Base-by-base conservation (phyloP, 2,113 vertebrate genomes). In the Camelus bactrianus region DNA sequence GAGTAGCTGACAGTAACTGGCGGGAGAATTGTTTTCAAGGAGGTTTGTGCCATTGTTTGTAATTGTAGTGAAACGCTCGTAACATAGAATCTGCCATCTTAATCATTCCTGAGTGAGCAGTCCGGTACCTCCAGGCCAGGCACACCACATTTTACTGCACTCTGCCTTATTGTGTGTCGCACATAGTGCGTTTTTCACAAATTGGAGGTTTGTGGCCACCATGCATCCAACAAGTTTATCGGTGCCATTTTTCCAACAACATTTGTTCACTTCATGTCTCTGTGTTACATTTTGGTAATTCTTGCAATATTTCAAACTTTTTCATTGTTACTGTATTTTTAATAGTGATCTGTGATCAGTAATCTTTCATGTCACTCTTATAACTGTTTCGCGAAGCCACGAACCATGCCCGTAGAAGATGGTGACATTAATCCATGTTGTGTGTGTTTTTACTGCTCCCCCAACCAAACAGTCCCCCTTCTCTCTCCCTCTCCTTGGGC, bases 381-480 rank as follows among this genome's bases (percentile, higher is more conserved):
- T 56, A 35, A n/a, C 26, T 56, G 50, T 56, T 35, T 54, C 50
- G 32, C 20, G 52, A 5, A 46, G 17, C 52, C 73, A 76, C 73
- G 32, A 50, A 42, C 32, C 3, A 8, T n/a, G 20, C 52, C 32
- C 22, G 2, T 35, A 26, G 8, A 79, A 64, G 32, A 54, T 6
- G 30, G 19, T 9, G 50, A 77, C n/a, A 6, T 77, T n/a, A 24
- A 79, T 54, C 52, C 52, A 14, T 14, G 50, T n/a, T 54, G 30
- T 35, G 50, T 56, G 32, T 54, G 50, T 35, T 79, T 52, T 79
- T 32, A 35, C 20, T 15, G 50, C 50, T 35, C 75, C 75, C 35
- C 30, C 22, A 12, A 79, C 32, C 11, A 54, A 20, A 54, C 35
- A 24, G 5, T 30, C 17, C 73, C 15, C 11, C 0, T 0, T 56